Evolutionary conservation across 2,888 invertebrate species (phyloP), one percentile per base, ranked within the genome.

Genomic region (Mesoligia furuncula): DNA sequence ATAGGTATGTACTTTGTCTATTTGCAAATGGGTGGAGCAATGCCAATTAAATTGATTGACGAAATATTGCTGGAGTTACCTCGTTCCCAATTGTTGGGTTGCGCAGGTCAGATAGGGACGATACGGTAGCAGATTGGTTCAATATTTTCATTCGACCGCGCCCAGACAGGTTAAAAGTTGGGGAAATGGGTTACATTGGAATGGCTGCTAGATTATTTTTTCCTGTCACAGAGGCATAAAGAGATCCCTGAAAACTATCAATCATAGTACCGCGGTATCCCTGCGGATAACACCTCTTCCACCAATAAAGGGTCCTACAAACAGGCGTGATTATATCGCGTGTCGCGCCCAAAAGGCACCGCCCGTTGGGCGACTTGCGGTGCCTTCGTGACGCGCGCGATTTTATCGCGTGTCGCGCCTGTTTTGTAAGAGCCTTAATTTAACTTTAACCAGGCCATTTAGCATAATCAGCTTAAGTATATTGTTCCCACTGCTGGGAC

Each of bases 71-170:
- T 59, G 59, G 15, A 70, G n/a, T 27, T 66, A 3, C 51, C n/a
- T 11, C 24, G 36, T 42, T 77, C 17, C 42, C 36, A 51, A 66
- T 17, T 24, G 24, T 66, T 15, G 8, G 5, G 15, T n/a, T 65
- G 80, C 78, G 80, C 65, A 51, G 20, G 66, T 61, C 81, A 80
- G 65, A 66, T 27, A 59, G 27, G 42, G 24, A 36, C 24, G 24
- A 0, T 48, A 15, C 15, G 54, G 65, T 24, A 24, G 17, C 15
- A 15, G 42, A 27, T 73, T 79, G 65, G 59, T 80, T 79, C 73
- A 73, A 73, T 66, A 80, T 79, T 73, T 45, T 73, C 36, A 54
- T 54, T 31, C 20, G 27, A 7, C 36, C 59, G 31, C 73, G 17
- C 65, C 73, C 73, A 80, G 61, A 73, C 51, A 36, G 3, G 11